Conservation (phyloP, 2,113 vertebrate species). For the Ictalurus punctatus region DNA sequence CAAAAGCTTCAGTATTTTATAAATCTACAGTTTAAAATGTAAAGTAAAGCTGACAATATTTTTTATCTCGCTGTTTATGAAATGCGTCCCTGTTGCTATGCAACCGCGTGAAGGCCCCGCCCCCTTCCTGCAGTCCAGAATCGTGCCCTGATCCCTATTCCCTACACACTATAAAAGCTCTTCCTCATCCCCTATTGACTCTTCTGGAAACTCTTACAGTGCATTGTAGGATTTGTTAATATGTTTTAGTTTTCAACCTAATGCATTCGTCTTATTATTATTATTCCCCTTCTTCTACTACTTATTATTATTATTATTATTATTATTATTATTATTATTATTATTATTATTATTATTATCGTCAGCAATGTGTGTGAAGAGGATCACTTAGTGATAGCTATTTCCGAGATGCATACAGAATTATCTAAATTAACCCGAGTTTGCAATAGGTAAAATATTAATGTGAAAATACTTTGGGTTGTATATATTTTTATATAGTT, state of each 20-base stretch:
- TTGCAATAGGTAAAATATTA: no score
- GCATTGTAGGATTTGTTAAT: not conserved
- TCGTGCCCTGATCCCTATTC: not conserved
- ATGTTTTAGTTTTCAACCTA: not conserved
- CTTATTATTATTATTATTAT: not conserved
- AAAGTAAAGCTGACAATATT: not conserved
- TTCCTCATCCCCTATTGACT: not conserved
- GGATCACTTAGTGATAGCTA: not conserved
- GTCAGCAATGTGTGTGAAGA: not conserved
- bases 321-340: not conserved
- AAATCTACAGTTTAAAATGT: not conserved
- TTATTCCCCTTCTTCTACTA: no score
- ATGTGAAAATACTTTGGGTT: no score
- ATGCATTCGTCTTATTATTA: not conserved
- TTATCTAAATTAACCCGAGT: no score
- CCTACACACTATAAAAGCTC: not conserved
- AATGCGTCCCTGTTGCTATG: conserved; percentile 55
- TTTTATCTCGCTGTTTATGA: conserved; percentile 2
- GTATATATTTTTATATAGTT: no score
- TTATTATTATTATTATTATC: not conserved
- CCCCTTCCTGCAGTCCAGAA: not conserved
- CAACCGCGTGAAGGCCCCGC: conserved; percentile 32
- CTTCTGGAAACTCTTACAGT: not conserved
- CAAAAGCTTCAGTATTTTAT: not conserved
- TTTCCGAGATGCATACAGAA: not conserved